Base-by-base conservation (phyloP, 1,140 invertebrate species). In the Eubasilissa regina region DNA sequence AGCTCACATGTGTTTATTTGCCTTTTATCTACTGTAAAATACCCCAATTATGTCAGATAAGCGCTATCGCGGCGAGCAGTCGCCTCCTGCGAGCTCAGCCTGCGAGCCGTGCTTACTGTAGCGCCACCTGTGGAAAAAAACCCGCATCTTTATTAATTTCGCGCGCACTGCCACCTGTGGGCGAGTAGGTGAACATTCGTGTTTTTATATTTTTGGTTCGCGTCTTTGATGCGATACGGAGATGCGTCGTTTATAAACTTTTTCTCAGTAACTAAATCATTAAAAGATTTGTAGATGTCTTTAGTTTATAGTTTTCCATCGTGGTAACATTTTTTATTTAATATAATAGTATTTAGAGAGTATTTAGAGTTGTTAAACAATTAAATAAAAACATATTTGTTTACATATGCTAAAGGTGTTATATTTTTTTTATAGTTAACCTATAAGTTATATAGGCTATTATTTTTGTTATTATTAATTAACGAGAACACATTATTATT, bases 31-130 rank as follows among this genome's bases (percentile, higher is more conserved):
- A 43, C 15, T 75, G 12, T 62, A 17, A 75, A 47, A 64, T 75
- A 64, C 74, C 70, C 74, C 58, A 75, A 75, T 62, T 75, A 64
- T 64, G 44, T 48, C 74, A 75, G 74, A 75, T 75, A 75, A 75
- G 45, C 58, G 35, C 25, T 75, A 48, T 75, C 53, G 47, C 45
- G 15, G 45, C 9, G 66, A 70, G 47, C 66, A 12, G 25, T 64
- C 25, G 25, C 25, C 25, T 35, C 19, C 60, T 64, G 7, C 17
- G 0, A 3, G 11, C n/a, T 8, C 35, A 9, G 19, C 60, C 35
- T 12, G 21, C n/a, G 8, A 12, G 13, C 13, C 62, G n/a, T 45
- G 43, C 10, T 0, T n/a, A n/a, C 0, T 15, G 13, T 66, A 15
- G 11, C 53, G 53, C 53, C 53, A 56, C 17, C 53, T 56, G n/a